Conservation (phyloP, 92 coral and sea anemone genomes). For the Parazoanthus darwini region DNA sequence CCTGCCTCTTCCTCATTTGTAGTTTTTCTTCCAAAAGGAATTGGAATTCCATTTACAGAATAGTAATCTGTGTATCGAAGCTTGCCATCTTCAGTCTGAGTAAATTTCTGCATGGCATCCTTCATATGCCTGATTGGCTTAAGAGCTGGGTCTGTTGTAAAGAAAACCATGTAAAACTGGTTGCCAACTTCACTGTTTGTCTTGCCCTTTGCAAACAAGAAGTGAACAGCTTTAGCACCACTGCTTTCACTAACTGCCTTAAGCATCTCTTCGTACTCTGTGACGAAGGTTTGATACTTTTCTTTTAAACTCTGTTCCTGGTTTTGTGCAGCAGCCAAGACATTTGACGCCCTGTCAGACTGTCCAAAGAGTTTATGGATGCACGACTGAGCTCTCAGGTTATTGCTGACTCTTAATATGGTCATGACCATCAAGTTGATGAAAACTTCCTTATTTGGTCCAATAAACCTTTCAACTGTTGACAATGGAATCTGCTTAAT, state of each 20-base stretch:
- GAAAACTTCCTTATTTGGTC: background rate
- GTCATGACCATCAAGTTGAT: slow-evolving; percentile 22
- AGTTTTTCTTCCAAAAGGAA: slow-evolving; percentile 23
- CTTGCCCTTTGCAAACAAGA: slow-evolving; percentile 30
- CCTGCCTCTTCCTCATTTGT: background rate
- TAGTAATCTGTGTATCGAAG: slow-evolving; percentile 8
- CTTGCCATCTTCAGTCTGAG: background rate
- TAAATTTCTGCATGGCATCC: background rate
- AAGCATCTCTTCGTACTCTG: background rate
- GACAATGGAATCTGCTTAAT: slow-evolving; percentile 8
- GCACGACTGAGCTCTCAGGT: background rate
- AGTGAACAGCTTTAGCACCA: background rate
- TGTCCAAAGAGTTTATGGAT: slow-evolving; percentile 21
- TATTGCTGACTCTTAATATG: background rate
- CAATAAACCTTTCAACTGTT: slow-evolving; percentile 15
- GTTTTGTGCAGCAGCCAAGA: background rate
- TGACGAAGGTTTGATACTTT: background rate
- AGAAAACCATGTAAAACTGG: slow-evolving; percentile 28
- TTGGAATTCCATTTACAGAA: background rate
- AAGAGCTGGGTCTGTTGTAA: background rate
- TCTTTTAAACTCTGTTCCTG: background rate
- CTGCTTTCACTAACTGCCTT: background rate
- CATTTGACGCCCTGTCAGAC: background rate
- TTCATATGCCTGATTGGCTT: background rate
- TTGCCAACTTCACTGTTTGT: background rate